A percentile compares a stretch with the other conserved stretches of the same genome.
Conservation (phyloP, 2,797 vertebrate genomes). For the Oryzias sinensis region DNA sequence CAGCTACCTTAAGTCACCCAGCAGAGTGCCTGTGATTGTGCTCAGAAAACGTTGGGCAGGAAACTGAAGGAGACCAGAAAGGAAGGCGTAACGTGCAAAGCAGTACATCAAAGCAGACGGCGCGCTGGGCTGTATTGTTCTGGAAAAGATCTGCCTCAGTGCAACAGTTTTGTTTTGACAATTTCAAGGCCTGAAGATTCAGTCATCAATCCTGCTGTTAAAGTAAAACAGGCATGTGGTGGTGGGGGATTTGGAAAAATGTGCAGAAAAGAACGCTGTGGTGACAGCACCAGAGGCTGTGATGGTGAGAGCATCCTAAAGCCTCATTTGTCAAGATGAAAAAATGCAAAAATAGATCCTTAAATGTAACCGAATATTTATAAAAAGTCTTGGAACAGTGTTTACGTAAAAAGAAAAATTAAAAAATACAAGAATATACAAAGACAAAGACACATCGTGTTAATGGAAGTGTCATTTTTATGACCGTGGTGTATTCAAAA, state of each 20-base stretch:
- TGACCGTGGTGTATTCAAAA: neutral
- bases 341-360: neutral
- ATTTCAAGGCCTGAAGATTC: neutral
- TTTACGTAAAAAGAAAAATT: neutral
- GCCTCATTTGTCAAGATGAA: neutral
- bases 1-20: slow-evolving; percentile 55
- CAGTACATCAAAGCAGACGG: slow-evolving; percentile 19
- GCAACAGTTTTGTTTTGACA: slow-evolving; percentile 1
- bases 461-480: no score
- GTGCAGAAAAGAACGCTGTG: neutral
- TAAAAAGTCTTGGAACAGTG: neutral
- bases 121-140: slow-evolving; percentile 13
- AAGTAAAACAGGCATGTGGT: neutral
- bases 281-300: neutral
- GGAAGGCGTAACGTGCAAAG: slow-evolving; percentile 18
- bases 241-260: neutral
- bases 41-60: slow-evolving; percentile 2
- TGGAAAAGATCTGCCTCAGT: neutral
- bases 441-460: no score
- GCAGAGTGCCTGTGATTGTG: slow-evolving; percentile 18
- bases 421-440: no score
- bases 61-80: slow-evolving; percentile 6
- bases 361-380: no score
- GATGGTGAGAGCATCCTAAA: slow-evolving; percentile 1
- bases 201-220: neutral